Evolutionary conservation across 2,797 vertebrate species (phyloP).

Genomic region (Myotis pilosus): DNA sequence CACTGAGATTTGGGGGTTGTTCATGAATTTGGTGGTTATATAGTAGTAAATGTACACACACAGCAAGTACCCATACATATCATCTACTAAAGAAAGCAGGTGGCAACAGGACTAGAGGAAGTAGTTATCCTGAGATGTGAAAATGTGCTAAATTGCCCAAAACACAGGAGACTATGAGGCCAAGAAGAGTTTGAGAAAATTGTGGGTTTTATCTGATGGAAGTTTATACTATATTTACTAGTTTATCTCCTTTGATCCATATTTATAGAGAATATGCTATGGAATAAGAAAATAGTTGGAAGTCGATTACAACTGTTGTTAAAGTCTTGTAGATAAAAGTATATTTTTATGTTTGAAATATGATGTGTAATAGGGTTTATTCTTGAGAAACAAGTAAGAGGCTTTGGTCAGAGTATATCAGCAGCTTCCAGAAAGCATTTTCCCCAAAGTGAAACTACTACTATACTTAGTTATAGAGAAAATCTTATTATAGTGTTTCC

Average conservation of each 20-base stretch:
- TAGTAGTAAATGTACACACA: background rate
- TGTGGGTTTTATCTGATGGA: background rate
- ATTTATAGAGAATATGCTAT: conserved; percentile 1
- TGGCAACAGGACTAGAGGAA: background rate
- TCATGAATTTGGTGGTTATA: background rate
- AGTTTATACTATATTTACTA: background rate
- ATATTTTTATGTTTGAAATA: background rate
- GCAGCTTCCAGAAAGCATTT: background rate
- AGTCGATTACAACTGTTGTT: background rate
- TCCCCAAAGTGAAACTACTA: background rate
- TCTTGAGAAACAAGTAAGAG: background rate
- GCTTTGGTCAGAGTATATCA: background rate
- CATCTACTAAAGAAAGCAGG: background rate
- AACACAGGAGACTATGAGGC: background rate
- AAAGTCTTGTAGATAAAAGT: background rate
- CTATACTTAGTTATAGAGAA: background rate
- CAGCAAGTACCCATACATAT: background rate
- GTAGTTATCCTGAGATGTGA: background rate
- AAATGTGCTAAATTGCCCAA: background rate
- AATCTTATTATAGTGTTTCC: background rate
- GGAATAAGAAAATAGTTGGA: background rate
- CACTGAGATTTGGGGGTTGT: background rate
- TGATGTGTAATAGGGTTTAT: background rate
- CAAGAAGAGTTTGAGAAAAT: background rate
- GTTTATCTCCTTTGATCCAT: background rate